Conservation (phyloP, 2,888 invertebrate species). For the Glyphotaelius pellucidus region DNA sequence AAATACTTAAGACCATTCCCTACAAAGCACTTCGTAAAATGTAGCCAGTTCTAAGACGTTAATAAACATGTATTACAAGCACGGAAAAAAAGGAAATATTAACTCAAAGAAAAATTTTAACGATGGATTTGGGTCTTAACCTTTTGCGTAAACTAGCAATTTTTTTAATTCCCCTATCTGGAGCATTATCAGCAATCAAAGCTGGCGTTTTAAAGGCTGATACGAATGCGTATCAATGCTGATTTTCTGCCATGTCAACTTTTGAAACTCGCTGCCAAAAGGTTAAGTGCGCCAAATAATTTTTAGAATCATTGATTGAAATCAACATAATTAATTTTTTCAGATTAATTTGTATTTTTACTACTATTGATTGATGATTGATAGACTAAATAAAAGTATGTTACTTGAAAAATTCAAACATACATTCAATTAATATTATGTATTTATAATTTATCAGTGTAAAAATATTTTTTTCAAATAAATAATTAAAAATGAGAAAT, state of each 20-base stretch:
- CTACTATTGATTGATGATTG: not conserved
- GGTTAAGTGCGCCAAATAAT: not conserved
- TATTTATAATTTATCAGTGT: not conserved
- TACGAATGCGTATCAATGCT: too few relatives aligned
- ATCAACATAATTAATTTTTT: not conserved
- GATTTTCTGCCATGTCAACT: too few relatives aligned
- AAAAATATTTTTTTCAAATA: conserved; percentile 22
- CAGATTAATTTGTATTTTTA: not conserved
- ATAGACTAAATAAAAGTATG: not conserved
- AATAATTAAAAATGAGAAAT: conserved; percentile 5
- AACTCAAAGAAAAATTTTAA: not conserved
- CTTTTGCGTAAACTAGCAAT: too few relatives aligned
- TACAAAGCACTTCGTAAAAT: not conserved
- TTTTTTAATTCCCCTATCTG: too few relatives aligned
- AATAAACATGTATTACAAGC: not conserved
- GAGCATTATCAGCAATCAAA: too few relatives aligned
- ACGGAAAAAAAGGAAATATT: not conserved
- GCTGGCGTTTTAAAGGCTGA: too few relatives aligned
- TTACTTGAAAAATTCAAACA: not conserved
- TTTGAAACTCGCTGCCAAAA: too few relatives aligned
- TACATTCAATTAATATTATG: not conserved
- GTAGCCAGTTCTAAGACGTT: not conserved
- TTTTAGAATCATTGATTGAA: not conserved
- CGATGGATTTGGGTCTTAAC: too few relatives aligned
- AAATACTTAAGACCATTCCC: not conserved